These are phyloP conservation scores for Gymnocheta viridis DNA, from an alignment of 2,888 invertebrate genomes.

Conservation along the genomic window DNA sequence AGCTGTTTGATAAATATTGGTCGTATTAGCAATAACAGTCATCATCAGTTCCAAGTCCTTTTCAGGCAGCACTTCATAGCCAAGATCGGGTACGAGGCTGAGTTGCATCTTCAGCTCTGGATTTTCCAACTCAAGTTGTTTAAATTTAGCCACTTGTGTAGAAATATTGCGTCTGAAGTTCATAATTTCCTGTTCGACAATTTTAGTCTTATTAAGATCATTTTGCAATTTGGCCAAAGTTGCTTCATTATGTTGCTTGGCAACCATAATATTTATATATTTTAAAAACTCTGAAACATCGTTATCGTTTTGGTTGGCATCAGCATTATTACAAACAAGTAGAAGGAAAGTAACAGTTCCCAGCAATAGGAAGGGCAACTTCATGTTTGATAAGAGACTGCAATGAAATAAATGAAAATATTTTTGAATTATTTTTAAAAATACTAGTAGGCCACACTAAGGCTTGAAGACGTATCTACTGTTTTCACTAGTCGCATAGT, in stretches of 20 bases:
- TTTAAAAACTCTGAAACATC: slow-evolving; percentile 70
- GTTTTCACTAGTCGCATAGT: no score
- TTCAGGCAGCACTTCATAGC: slow-evolving; percentile 87
- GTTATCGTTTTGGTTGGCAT: no score
- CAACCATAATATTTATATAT: slow-evolving; percentile 74
- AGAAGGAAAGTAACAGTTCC: no score
- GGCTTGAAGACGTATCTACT: no score
- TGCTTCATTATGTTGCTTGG: slow-evolving; percentile 75
- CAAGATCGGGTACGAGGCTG: slow-evolving; percentile 87
- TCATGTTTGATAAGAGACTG: no score
- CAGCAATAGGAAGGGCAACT: no score
- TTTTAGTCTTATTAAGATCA: slow-evolving; percentile 74
- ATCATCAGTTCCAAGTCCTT: slow-evolving; percentile 85
- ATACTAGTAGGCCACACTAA: no score
- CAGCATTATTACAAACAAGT: no score
- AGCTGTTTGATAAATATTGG: slow-evolving; percentile 87
- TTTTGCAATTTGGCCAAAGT: slow-evolving; percentile 74
- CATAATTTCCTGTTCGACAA: slow-evolving; percentile 73
- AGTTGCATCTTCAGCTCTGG: slow-evolving; percentile 88
- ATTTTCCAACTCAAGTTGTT: slow-evolving; percentile 84
- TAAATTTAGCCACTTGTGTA: slow-evolving; percentile 72
- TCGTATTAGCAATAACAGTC: slow-evolving; percentile 87
- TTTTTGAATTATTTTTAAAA: no score
- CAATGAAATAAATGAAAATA: no score
- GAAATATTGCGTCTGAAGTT: slow-evolving; percentile 72